A percentile compares a stretch with the other conserved stretches of the same genome.
phyloP scores from a whole-genome alignment of 2,888 invertebrate species.

The Anorthoa munda region DNA sequence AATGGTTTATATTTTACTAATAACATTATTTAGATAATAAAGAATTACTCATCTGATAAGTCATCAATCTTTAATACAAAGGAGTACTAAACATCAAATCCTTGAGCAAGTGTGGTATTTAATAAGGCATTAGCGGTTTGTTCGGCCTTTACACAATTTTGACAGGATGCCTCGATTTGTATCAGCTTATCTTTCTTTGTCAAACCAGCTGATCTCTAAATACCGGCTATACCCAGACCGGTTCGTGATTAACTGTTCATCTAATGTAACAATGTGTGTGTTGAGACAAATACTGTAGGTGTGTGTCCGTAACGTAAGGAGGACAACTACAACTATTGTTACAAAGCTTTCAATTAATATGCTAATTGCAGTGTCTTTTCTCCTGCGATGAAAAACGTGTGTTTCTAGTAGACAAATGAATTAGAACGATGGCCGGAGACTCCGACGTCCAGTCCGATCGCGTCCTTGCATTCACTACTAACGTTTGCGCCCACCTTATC shows the following conservation, averaged over 20 bases:
- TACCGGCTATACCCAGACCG: conserved; percentile 65
- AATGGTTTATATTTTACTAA: not conserved
- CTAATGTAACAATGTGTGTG: conserved; percentile 68
- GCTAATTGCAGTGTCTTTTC: conserved; percentile 50
- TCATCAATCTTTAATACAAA: conserved; percentile 34
- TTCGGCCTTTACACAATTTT: conserved; percentile 44
- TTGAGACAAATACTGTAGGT: conserved; percentile 65
- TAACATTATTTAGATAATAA: conserved; percentile 16
- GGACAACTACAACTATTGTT: conserved; percentile 62
- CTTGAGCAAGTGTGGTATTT: conserved; percentile 46
- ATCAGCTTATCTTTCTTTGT: conserved; percentile 53
- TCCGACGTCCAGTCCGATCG: conserved; percentile 70
- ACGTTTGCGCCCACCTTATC: conserved; percentile 82
- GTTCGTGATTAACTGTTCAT: conserved; percentile 69
- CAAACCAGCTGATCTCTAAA: conserved; percentile 74
- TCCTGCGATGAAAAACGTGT: conserved; percentile 52
- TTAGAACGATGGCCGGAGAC: conserved; percentile 65
- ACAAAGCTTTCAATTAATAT: conserved; percentile 65
- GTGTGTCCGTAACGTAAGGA: conserved; percentile 54
- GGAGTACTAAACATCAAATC: conserved; percentile 33
- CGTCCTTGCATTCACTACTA: conserved; percentile 88
- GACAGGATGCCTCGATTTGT: conserved; percentile 42
- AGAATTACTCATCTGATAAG: conserved; percentile 18
- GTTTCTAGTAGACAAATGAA: conserved; percentile 61
- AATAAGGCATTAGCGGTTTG: conserved; percentile 37